Evolutionary conservation across 1,140 invertebrate genomes (phyloP), one percentile per base, ranked within the genome.

Genomic region (Euura saliciscinereae): DNA sequence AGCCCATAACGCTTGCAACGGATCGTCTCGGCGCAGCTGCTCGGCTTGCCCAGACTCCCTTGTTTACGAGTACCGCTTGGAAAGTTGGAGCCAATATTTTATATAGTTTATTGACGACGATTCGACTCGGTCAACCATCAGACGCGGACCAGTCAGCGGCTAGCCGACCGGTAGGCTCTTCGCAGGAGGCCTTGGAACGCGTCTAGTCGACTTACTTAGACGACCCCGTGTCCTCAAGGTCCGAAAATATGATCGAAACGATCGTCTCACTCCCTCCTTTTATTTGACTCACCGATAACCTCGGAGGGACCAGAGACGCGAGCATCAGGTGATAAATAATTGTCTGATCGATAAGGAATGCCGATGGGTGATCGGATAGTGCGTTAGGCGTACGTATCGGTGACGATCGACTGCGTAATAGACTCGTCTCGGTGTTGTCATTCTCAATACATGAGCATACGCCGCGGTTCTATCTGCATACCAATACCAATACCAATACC

Each of bases 261-360:
- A 28, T 28, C 28, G 28, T 28, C 28, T 28, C 28, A 28, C 28
- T 28, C 1, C 28, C 28, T 28, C 28, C 28, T 28, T 28, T 28
- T 28, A 28, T 1, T 28, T 28, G 0, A 28, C 28, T 28, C 28
- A 28, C 28, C 28, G 28, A 28, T 28, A 28, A 28, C 28, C 28
- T 28, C 28, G 28, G 1, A 28, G 28, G 42, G 42, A 28, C 69
- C 11, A 65, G 42, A 44, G 42, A 68, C 43, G 74, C 70, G 68
- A 72, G 65, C 70, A 76, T 69, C 77, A 75, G 79, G 78, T 83
- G 83, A 85, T 85, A 84, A 85, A 84, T 85, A 84, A 85, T 84
- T 83, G 82, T 83, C 79, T 78, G 76, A 79, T 83, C 83, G 82
- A 85, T 85, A 83, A 83, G 80, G 83, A 85, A 84, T 84, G 83